Percentiles rank a stretch among this genome's conserved stretches.
These are phyloP conservation scores for Drosophila pegasa DNA, from an alignment of 2,888 invertebrate genomes.

Conservation along the genomic window DNA sequence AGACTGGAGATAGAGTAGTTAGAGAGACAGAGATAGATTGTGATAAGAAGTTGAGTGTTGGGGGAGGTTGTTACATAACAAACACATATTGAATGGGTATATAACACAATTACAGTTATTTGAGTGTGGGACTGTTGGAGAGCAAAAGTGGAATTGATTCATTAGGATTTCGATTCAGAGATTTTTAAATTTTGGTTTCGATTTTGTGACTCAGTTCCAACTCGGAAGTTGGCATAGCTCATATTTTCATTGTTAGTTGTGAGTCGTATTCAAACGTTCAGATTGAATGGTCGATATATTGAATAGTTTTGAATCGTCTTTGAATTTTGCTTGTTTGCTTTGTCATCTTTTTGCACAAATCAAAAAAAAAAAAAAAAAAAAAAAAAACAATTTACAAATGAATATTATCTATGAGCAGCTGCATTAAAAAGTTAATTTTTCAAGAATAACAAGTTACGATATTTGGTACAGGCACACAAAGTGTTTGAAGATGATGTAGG, in stretches of 20 bases:
- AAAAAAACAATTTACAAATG: too few relatives aligned
- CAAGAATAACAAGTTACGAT: constrained; percentile 58
- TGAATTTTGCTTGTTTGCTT: constrained; percentile 74
- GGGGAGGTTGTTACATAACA: constrained; percentile 66
- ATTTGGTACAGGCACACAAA: constrained; percentile 19
- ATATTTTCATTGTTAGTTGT: constrained; percentile 47
- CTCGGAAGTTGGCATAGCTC: constrained; percentile 65
- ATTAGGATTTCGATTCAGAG: neutral
- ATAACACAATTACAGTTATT: constrained; percentile 59
- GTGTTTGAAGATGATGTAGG: constrained; percentile 31
- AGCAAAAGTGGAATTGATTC: constrained; percentile 25
- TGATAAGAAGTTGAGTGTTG: constrained; percentile 63
- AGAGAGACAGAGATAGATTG: constrained; percentile 44
- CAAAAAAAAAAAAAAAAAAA: constrained; percentile 29
- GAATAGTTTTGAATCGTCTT: constrained; percentile 46
- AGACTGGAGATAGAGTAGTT: constrained; percentile 37
- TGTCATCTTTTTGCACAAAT: constrained; percentile 69
- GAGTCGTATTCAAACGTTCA: constrained; percentile 52
- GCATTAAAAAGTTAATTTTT: constrained; percentile 49
- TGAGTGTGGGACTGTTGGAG: constrained; percentile 37
- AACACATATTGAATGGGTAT: constrained; percentile 67
- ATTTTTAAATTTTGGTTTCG: constrained; percentile 9
- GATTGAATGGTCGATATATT: constrained; percentile 27
- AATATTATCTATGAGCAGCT: constrained; percentile 38
- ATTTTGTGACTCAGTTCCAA: constrained; percentile 62